Percentiles rank a stretch among this genome's conserved stretches.
Evolutionary conservation across 1,140 invertebrate species (phyloP).

Genomic region (Eumaeus atala): DNA sequence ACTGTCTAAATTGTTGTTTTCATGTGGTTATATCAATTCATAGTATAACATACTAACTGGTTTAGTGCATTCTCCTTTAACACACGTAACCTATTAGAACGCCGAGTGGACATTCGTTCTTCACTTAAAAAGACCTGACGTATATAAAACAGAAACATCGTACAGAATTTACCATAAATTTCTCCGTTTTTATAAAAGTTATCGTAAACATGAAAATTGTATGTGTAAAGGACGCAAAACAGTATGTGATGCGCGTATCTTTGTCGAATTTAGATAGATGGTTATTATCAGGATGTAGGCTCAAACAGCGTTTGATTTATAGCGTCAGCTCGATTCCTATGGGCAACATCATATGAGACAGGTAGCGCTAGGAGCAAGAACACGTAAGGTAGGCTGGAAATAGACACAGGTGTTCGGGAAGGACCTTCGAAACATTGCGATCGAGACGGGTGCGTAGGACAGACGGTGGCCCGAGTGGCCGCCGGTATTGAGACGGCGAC

Average conservation of each 20-base stretch:
- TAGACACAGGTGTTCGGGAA: constrained; percentile 35
- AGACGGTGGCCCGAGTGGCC: constrained; percentile 35
- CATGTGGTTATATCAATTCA: too few relatives aligned
- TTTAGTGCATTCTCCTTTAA: too few relatives aligned
- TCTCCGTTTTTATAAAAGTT: not conserved
- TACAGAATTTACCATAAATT: not conserved
- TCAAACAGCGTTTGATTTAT: constrained; percentile 56
- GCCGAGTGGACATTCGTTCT: too few relatives aligned
- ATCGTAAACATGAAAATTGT: not conserved
- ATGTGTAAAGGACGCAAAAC: constrained; percentile 18
- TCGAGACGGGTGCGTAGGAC: constrained; percentile 47
- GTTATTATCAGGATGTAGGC: constrained; percentile 57
- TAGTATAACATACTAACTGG: too few relatives aligned
- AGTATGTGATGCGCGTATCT: constrained; percentile 37
- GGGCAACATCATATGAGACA: constrained; percentile 46
- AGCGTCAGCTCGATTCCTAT: constrained; percentile 46
- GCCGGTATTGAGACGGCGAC: constrained; percentile 60
- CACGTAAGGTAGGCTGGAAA: constrained; percentile 40
- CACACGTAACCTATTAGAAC: too few relatives aligned
- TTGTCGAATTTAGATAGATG: constrained; percentile 56
- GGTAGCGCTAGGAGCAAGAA: constrained; percentile 39
- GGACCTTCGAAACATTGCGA: constrained; percentile 42
- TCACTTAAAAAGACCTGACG: too few relatives aligned
- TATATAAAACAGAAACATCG: too few relatives aligned
- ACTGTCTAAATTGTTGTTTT: too few relatives aligned